Conservation (phyloP, 2,113 vertebrate genomes). For the Corynorhinus townsendii region DNA sequence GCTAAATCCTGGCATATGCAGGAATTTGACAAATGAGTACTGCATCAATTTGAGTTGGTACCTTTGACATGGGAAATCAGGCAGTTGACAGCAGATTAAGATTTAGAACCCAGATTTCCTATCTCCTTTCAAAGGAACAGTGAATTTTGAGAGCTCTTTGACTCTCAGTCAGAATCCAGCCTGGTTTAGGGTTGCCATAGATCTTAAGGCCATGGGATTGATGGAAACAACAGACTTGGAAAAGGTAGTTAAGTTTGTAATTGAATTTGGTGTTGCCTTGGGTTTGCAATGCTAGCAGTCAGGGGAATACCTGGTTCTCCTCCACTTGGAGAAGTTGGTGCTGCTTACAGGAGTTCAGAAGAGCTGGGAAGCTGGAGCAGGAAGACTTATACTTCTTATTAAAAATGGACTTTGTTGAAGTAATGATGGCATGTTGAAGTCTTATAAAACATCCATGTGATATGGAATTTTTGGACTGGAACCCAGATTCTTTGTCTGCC, state of each 20-base stretch:
- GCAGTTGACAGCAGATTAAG: not conserved
- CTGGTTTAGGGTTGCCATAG: not conserved
- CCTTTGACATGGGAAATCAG: not conserved
- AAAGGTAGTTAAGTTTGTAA: constrained; percentile 14
- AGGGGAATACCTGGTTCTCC: not conserved
- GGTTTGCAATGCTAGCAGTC: not conserved
- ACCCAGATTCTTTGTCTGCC: no score
- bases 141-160: not conserved
- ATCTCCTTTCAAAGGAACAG: not conserved
- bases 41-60: not conserved
- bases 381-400: constrained; percentile 2
- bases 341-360: not conserved
- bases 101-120: not conserved
- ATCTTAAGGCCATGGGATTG: not conserved
- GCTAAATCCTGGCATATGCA: not conserved
- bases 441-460: constrained; percentile 7
- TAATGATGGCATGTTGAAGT: not conserved
- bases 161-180: not conserved
- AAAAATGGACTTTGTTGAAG: constrained; percentile 13
- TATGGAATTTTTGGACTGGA: no score
- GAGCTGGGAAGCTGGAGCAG: not conserved
- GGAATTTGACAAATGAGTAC: not conserved
- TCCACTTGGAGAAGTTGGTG: not conserved
- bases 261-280: not conserved
- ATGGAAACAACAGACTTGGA: not conserved